These are phyloP conservation scores for Ligdia adustata DNA, from an alignment of 2,888 invertebrate species.

Conservation along the genomic window DNA sequence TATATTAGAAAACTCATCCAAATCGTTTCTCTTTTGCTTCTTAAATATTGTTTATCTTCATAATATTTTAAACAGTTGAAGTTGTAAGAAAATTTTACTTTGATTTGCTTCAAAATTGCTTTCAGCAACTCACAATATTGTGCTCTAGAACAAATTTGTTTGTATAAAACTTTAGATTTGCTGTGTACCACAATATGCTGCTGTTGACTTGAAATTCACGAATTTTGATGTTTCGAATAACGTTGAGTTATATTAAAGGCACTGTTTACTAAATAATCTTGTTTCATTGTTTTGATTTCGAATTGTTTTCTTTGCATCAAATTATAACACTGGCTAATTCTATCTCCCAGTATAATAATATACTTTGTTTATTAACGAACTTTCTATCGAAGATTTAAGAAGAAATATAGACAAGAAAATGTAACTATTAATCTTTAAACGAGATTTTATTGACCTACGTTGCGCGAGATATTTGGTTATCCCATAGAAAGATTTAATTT, in stretches of 20 bases:
- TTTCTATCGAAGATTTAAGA: too few relatives aligned
- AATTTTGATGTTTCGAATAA: conserved; percentile 20
- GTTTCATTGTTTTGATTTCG: conserved; percentile 27
- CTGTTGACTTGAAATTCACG: conserved; percentile 20
- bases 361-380: too few relatives aligned
- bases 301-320: conserved; percentile 28
- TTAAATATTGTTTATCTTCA: too few relatives aligned
- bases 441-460: too few relatives aligned
- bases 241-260: conserved; percentile 39
- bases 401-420: too few relatives aligned
- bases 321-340: too few relatives aligned
- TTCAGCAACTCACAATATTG: conserved; percentile 15
- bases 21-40: too few relatives aligned
- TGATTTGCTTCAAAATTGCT: conserved; percentile 18
- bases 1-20: too few relatives aligned
- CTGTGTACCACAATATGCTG: conserved; percentile 26
- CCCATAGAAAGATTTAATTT: too few relatives aligned
- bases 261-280: conserved; percentile 38
- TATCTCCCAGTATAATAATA: too few relatives aligned
- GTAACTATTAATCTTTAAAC: too few relatives aligned
- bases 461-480: too few relatives aligned
- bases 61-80: conserved; percentile 3
- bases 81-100: conserved; percentile 16
- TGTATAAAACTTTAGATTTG: conserved; percentile 15
- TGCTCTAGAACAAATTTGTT: conserved; percentile 19